These are phyloP conservation scores for Hydractinia echinata DNA, from an alignment of 30 jellyfish, hydroid and myxozoan species.

Conservation along the genomic window DNA sequence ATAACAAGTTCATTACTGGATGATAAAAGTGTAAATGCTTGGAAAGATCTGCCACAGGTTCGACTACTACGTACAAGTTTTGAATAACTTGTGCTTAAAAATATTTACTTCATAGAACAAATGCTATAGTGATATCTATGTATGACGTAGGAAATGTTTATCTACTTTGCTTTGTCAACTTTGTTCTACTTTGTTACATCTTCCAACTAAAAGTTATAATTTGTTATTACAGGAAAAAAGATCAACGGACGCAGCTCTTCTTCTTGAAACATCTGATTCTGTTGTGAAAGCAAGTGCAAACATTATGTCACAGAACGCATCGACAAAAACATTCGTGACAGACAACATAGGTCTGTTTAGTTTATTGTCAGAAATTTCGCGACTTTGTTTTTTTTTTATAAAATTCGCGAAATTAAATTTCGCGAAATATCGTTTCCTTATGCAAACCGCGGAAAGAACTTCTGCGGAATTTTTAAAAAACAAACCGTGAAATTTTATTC, in stretches of 20 bases:
- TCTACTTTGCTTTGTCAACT: not conserved
- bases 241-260: not conserved
- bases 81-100: not conserved
- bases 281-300: conserved; percentile 23
- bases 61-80: not conserved
- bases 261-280: conserved; percentile 1
- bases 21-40: not conserved
- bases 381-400: no score
- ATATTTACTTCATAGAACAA: not conserved
- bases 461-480: no score
- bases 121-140: not conserved
- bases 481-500: no score
- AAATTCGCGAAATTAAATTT: no score
- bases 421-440: no score
- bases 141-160: not conserved
- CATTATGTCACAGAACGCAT: not conserved
- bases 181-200: not conserved
- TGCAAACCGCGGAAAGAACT: no score
- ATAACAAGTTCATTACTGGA: conserved; percentile 1
- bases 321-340: conserved; percentile 3
- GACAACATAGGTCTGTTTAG: conserved; percentile 17
- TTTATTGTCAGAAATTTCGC: no score
- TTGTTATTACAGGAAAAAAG: conserved; percentile 13
- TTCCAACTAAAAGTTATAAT: not conserved
- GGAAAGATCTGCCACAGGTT: conserved; percentile 23